A percentile compares a stretch with the other conserved stretches of the same genome.
Evolutionary conservation across 2,113 vertebrate genomes (phyloP).

Genomic region (Misgurnus mizolepis): DNA sequence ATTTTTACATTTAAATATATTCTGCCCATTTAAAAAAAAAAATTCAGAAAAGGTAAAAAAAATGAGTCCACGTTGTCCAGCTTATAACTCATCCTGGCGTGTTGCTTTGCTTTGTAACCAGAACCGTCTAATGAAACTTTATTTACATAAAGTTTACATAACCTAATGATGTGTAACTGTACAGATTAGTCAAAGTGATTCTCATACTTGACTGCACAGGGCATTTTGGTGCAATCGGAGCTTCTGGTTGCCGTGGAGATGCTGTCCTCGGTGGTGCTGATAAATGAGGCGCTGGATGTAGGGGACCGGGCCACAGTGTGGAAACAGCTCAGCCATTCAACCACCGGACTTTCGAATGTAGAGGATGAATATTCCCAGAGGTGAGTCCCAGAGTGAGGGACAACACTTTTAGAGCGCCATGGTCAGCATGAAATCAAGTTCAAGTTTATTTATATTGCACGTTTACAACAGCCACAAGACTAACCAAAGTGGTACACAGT

Average conservation of each 20-base stretch:
- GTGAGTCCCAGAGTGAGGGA: slow-evolving; percentile 63
- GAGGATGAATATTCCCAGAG: slow-evolving; percentile 93
- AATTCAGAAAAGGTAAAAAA: neutral
- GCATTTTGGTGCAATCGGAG: slow-evolving; percentile 87
- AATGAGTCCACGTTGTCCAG: neutral
- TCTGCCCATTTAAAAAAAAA: neutral
- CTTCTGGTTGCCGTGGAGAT: slow-evolving; percentile 95
- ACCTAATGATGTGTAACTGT: slow-evolving; percentile 5
- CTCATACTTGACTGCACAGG: slow-evolving; percentile 68
- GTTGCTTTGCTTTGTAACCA: neutral
- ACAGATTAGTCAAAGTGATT: neutral
- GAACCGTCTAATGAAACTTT: neutral
- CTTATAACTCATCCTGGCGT: neutral
- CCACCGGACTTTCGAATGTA: slow-evolving; percentile 91
- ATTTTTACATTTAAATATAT: too few relatives aligned
- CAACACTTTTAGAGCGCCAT: neutral
- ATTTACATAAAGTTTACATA: slow-evolving; percentile 14
- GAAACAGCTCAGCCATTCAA: slow-evolving; percentile 87
- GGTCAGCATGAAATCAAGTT: neutral
- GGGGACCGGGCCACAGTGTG: slow-evolving; percentile 85
- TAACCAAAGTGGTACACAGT: too few relatives aligned
- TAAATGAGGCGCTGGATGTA: slow-evolving; percentile 88
- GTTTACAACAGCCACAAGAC: too few relatives aligned
- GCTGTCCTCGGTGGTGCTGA: slow-evolving; percentile 94
- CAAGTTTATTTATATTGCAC: too few relatives aligned